Conservation (phyloP, 2,797 vertebrate species). For the Paramormyrops hopkinsi region DNA sequence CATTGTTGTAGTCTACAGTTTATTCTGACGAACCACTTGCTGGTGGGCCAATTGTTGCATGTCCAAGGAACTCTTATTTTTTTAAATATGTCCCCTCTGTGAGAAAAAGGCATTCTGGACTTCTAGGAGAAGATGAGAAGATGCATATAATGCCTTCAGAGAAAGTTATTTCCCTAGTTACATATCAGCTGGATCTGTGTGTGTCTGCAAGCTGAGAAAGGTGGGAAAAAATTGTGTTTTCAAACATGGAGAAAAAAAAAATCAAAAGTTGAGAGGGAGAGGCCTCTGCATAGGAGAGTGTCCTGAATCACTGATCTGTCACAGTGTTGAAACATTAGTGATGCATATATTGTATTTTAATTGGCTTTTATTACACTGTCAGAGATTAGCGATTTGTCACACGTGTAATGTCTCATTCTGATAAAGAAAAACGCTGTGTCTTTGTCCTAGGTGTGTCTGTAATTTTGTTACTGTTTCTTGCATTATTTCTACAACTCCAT, state of each 20-base stretch:
- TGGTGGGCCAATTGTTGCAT: slow-evolving; percentile 69
- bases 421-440: slow-evolving; percentile 52
- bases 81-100: slow-evolving; percentile 49
- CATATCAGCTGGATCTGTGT: slow-evolving; percentile 61
- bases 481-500: slow-evolving; percentile 58
- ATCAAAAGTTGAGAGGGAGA: background rate
- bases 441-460: slow-evolving; percentile 57
- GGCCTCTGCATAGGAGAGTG: slow-evolving; percentile 49
- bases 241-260: background rate
- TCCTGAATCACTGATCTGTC: slow-evolving; percentile 40
- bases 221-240: slow-evolving; percentile 45
- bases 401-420: slow-evolving; percentile 53
- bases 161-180: slow-evolving; percentile 47
- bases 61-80: slow-evolving; percentile 51
- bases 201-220: slow-evolving; percentile 61
- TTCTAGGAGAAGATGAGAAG: slow-evolving; percentile 52
- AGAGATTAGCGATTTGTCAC: slow-evolving; percentile 59
- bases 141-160: slow-evolving; percentile 55
- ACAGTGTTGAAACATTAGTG: slow-evolving; percentile 55
- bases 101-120: slow-evolving; percentile 59
- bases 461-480: slow-evolving; percentile 66
- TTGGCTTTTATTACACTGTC: slow-evolving; percentile 59
- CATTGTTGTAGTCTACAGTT: slow-evolving; percentile 64
- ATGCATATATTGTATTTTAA: slow-evolving; percentile 57
- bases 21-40: slow-evolving; percentile 58